These are phyloP conservation scores for Cryptoleucopteryx plumbea DNA, from an alignment of 2,113 vertebrate species.

Conservation along the genomic window DNA sequence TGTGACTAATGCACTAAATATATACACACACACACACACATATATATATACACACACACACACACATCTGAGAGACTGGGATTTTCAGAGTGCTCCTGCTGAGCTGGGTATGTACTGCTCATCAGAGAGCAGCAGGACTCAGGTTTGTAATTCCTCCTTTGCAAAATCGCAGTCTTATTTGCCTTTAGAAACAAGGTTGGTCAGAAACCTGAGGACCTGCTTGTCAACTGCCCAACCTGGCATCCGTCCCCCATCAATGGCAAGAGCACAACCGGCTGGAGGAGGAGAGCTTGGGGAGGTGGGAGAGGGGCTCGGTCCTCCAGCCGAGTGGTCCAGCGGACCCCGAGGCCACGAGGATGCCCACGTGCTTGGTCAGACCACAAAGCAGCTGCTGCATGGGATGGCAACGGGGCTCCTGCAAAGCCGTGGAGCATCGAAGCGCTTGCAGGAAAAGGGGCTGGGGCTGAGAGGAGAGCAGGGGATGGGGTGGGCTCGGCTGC, in stretches of 20 bases:
- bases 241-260: accelerated
- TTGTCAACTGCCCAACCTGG: not conserved
- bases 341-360: not conserved
- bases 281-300: not conserved
- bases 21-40: not conserved
- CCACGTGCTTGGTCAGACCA: not conserved
- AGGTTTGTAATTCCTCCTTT: not conserved
- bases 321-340: not conserved
- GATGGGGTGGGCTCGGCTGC: no score
- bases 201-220: not conserved
- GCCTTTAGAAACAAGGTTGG: not conserved
- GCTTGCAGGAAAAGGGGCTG: not conserved
- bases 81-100: not conserved
- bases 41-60: accelerated
- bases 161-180: not conserved
- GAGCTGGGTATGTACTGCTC: not conserved
- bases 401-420: not conserved
- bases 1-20: not conserved
- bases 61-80: not conserved
- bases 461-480: not conserved
- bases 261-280: not conserved
- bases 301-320: not conserved
- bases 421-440: not conserved
- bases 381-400: not conserved
- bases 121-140: accelerated